Conservation (phyloP, 2,888 invertebrate species). For the Drosophila planitibia region DNA sequence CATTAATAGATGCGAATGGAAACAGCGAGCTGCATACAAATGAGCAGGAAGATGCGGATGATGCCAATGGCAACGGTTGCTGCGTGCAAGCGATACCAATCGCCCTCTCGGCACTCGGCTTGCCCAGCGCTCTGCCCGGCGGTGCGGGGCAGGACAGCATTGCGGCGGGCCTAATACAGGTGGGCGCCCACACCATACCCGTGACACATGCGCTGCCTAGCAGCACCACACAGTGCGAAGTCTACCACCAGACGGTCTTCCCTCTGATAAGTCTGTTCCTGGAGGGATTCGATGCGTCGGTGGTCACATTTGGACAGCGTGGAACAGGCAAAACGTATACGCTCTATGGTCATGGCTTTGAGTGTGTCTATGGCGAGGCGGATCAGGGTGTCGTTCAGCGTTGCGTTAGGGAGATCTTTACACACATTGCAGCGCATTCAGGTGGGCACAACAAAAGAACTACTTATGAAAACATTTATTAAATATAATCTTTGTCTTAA, state of each 20-base stretch:
- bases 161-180: constrained; percentile 83
- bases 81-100: constrained; percentile 75
- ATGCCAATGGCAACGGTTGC: constrained; percentile 21
- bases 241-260: constrained; percentile 89
- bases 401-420: constrained; percentile 90
- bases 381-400: constrained; percentile 90
- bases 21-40: constrained; percentile 43
- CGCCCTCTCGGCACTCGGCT: constrained; percentile 78
- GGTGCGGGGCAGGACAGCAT: constrained; percentile 73
- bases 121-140: constrained; percentile 66
- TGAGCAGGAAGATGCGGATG: constrained; percentile 27
- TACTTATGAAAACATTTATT: background rate
- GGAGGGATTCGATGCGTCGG: constrained; percentile 91
- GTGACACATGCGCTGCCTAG: constrained; percentile 87
- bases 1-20: constrained; percentile 49
- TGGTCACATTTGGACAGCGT: constrained; percentile 89
- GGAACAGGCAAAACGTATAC: constrained; percentile 91
- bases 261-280: constrained; percentile 89
- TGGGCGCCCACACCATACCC: constrained; percentile 85
- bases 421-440: constrained; percentile 88
- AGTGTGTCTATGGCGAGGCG: constrained; percentile 88
- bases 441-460: constrained; percentile 42
- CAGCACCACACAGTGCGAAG: constrained; percentile 88
- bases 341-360: constrained; percentile 89
- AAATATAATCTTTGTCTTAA: background rate